These are phyloP conservation scores for Steatocranus sp. DNA, from an alignment of 2,797 vertebrate species.

Conservation along the genomic window DNA sequence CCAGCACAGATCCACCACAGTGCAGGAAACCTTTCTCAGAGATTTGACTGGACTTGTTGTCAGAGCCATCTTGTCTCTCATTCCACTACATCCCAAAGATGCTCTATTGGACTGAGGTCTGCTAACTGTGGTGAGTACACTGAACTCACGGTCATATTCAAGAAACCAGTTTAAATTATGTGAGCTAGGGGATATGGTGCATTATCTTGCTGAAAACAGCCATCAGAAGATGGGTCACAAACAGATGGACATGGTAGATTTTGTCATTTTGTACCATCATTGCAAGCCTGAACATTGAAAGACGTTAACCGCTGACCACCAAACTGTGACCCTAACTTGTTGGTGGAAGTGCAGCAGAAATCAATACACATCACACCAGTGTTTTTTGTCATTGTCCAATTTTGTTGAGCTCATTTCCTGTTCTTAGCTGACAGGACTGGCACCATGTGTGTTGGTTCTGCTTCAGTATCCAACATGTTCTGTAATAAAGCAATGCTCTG, in stretches of 20 bases:
- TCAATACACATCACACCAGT: background rate
- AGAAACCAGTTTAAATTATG: background rate
- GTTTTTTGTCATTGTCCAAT: background rate
- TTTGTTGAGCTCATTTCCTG: background rate
- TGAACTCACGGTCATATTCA: background rate
- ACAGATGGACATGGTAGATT: background rate
- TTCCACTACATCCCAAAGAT: background rate
- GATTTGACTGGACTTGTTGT: background rate
- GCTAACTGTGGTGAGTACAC: background rate
- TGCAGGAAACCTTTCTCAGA: background rate
- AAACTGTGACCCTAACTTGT: background rate
- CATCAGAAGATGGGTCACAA: background rate
- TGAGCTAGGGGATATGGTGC: background rate
- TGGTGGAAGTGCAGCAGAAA: background rate
- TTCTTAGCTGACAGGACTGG: background rate
- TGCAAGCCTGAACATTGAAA: background rate
- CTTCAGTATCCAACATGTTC: background rate
- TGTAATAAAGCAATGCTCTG: background rate
- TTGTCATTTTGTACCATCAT: background rate
- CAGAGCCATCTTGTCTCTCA: background rate
- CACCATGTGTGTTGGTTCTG: background rate
- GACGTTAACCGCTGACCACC: background rate
- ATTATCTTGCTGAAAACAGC: background rate
- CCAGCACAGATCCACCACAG: background rate
- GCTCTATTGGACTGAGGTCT: background rate